Evolutionary conservation across 2,797 vertebrate species (phyloP), one percentile per base, ranked within the genome.

Genomic region (Synanceia verrucosa): DNA sequence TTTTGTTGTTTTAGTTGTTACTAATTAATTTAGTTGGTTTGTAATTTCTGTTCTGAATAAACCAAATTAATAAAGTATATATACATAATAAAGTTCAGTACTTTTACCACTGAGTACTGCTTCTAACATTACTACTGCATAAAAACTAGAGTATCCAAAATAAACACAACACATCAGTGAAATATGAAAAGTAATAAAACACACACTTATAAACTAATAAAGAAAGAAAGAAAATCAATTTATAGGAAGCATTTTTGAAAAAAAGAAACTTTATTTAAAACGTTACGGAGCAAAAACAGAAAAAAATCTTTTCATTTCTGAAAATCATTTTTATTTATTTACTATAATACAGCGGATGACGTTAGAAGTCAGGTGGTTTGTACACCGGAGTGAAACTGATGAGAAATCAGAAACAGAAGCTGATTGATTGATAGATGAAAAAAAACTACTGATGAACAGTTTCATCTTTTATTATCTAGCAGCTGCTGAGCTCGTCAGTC

Each of bases 301-400:
- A 70, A 41, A 43, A 62, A 36, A 64, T 64, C 57, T 82, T 81
- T 83, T 91, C 91, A 91, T 94, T 92, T 95, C 92, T 96, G 94
- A 96, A 96, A 96, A 96, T 95, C 88, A 94, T 69, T 88, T 96
- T 95, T 96, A 96, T 96, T 95, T 96, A 96, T 95, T 96, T 96
- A 96, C 96, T 97, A 96, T 95, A 93, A 94, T 96, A 97, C 93
- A 94, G 93, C 81, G 81, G 93, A 95, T 90, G 94, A 94, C 87
- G 92, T 95, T 95, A 95, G 91, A 91, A 94, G 80, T 94, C 90
- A 94, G 81, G 39, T 89, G 91, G 90, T 95, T 94, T 94, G 87
- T 94, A 94, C 93, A 94, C 91, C 93, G 91, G 89, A 82, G 91
- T 90, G 91, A 93, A 26, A 13, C 76, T 50, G 47, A 79, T 46